Percentiles rank a stretch among this genome's conserved stretches.
These are phyloP conservation scores for Rhynchonycteris naso DNA, from an alignment of 2,797 vertebrate genomes.

Conservation along the genomic window DNA sequence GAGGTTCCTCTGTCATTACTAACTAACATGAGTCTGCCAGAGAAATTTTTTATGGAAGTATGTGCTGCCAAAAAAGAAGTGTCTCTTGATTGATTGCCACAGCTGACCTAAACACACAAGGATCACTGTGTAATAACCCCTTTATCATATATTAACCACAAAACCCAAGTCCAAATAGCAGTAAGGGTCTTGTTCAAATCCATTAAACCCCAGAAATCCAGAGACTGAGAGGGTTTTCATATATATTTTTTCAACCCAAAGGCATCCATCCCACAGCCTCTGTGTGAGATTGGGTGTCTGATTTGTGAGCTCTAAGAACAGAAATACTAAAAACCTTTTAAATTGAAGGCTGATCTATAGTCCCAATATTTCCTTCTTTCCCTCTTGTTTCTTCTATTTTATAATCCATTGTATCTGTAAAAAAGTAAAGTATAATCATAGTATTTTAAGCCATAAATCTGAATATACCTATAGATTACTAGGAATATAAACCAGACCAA, in stretches of 20 bases:
- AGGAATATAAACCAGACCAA: conserved; percentile 67
- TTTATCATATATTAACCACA: conserved; percentile 86
- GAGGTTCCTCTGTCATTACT: conserved; percentile 86
- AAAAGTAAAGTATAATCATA: conserved; percentile 68
- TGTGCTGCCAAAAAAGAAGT: conserved; percentile 86
- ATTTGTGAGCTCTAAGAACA: conserved; percentile 16
- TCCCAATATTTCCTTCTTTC: conserved; percentile 17
- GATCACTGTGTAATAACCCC: conserved; percentile 84
- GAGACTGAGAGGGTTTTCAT: conserved; percentile 58
- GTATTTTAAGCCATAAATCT: conserved; percentile 56
- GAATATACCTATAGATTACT: conserved; percentile 66
- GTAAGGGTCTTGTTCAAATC: conserved; percentile 80
- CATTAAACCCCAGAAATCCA: conserved; percentile 66
- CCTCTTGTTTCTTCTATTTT: not conserved
- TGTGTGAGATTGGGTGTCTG: conserved; percentile 1
- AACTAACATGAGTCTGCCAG: conserved; percentile 82
- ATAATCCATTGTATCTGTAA: conserved; percentile 58
- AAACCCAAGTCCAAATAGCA: conserved; percentile 81
- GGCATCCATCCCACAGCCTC: not conserved
- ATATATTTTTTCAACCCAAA: conserved; percentile 33
- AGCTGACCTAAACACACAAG: conserved; percentile 86
- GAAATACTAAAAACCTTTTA: not conserved
- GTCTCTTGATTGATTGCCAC: conserved; percentile 86
- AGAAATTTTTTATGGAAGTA: conserved; percentile 82
- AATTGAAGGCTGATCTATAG: not conserved